Evolutionary conservation across 2,888 invertebrate species (phyloP).

Genomic region (Epistrophe eligans): DNA sequence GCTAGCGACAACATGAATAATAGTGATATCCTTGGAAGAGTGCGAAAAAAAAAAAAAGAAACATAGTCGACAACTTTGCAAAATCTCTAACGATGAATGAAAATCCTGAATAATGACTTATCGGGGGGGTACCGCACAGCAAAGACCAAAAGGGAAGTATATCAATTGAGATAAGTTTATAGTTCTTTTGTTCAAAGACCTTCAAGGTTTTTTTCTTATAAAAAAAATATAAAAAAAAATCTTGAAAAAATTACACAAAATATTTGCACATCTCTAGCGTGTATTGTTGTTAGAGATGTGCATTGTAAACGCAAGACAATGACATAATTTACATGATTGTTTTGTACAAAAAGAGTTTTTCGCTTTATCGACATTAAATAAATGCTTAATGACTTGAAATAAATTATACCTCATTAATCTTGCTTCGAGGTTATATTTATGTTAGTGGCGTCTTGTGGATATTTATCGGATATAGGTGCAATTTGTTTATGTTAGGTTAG

Average conservation of each 20-base stretch:
- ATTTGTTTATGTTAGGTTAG: no score
- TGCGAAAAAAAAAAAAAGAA: conserved; percentile 21
- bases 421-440: conserved; percentile 52
- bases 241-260: conserved; percentile 30
- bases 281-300: neutral
- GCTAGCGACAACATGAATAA: conserved; percentile 50
- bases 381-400: conserved; percentile 27
- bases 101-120: conserved; percentile 72
- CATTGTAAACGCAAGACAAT: neutral
- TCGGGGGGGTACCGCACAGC: conserved; percentile 21
- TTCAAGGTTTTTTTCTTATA: conserved; percentile 49
- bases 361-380: conserved; percentile 8
- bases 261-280: conserved; percentile 24
- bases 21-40: conserved; percentile 59
- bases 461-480: no score
- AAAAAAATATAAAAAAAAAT: neutral
- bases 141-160: conserved; percentile 30
- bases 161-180: conserved; percentile 51
- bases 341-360: conserved; percentile 14
- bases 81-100: conserved; percentile 44
- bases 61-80: conserved; percentile 33
- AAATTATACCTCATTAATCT: conserved; percentile 61
- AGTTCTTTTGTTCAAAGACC: conserved; percentile 62
- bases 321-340: neutral
- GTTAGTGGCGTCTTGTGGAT: no score